Percentiles rank a stretch among this genome's conserved stretches.
These are phyloP conservation scores for Notothenia coriiceps DNA, from an alignment of 2,113 vertebrate species.

Conservation along the genomic window DNA sequence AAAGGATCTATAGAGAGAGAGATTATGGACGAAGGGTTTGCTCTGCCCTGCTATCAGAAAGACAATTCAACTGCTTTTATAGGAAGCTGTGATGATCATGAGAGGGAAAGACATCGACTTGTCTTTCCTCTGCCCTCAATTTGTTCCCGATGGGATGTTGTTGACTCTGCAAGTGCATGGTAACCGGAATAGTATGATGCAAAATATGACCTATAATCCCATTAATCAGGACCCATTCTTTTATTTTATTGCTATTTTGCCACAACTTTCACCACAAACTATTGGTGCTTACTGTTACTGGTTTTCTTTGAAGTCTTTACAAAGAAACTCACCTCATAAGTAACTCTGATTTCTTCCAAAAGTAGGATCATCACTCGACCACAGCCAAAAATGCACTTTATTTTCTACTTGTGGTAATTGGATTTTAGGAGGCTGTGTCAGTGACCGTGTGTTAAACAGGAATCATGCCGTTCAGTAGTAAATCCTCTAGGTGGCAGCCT, in stretches of 20 bases:
- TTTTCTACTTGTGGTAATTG: constrained; percentile 76
- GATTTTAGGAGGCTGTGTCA: constrained; percentile 55
- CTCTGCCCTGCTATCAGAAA: constrained; percentile 52
- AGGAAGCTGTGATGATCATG: constrained; percentile 52
- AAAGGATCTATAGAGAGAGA: constrained; percentile 41
- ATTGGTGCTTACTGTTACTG: constrained; percentile 69
- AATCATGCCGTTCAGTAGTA: constrained; percentile 54
- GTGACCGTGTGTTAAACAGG: constrained; percentile 30
- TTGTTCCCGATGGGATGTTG: constrained; percentile 53
- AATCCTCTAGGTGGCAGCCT: constrained; percentile 63
- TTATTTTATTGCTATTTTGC: constrained; percentile 29
- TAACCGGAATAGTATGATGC: constrained; percentile 73
- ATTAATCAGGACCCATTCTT: constrained; percentile 40
- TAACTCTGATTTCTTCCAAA: constrained; percentile 28
- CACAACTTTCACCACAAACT: constrained; percentile 31
- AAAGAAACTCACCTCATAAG: constrained; percentile 5
- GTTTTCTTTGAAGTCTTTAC: constrained; percentile 43
- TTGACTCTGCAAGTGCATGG: constrained; percentile 82
- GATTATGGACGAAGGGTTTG: constrained; percentile 45
- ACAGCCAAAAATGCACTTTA: constrained; percentile 82
- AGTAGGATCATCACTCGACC: constrained; percentile 35
- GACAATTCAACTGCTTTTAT: constrained; percentile 50
- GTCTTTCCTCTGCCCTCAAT: constrained; percentile 64
- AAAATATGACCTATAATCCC: constrained; percentile 65
- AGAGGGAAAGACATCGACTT: constrained; percentile 32